Percentiles rank a stretch among this genome's conserved stretches.
Conservation (phyloP, 2,888 invertebrate species). For the Phorcus lineatus region DNA sequence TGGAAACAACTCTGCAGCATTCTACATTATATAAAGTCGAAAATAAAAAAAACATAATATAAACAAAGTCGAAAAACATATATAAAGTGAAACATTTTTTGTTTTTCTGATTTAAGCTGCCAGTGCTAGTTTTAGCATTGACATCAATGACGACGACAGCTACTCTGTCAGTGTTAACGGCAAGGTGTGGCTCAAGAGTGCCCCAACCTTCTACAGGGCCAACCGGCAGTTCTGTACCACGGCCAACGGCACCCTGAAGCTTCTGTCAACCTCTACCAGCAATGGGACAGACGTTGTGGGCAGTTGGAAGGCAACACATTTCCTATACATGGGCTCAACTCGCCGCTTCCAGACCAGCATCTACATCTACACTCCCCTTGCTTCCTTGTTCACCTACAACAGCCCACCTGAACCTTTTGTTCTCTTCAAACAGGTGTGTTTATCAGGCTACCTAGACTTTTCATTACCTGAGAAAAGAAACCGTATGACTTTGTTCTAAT, state of each 20-base stretch:
- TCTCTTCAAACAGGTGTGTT: conserved; percentile 32
- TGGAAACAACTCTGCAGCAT: too few species aligned
- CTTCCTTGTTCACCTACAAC: conserved; percentile 18
- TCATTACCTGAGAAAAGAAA: too few species aligned
- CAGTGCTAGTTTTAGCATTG: not conserved
- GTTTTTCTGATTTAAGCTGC: not conserved
- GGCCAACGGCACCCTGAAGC: conserved; percentile 27
- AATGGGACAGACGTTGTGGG: not conserved
- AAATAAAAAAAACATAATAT: too few species aligned
- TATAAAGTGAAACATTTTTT: too few species aligned
- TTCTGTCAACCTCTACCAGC: not conserved
- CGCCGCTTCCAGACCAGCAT: not conserved
- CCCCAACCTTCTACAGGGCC: conserved; percentile 42
- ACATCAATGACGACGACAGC: not conserved
- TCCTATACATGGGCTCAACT: conserved; percentile 27
- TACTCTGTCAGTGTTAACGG: conserved; percentile 26
- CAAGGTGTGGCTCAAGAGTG: conserved; percentile 39
- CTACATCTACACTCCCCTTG: not conserved
- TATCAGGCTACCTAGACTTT: not conserved
- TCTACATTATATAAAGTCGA: too few species aligned
- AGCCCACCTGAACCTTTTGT: not conserved
- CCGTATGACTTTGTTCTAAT: too few species aligned
- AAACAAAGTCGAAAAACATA: too few species aligned
- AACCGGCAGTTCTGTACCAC: conserved; percentile 35
- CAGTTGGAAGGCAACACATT: conserved; percentile 27